Conservation (phyloP, 64 coral and sea anemone genomes). For the Dendronephthya gigantea region DNA sequence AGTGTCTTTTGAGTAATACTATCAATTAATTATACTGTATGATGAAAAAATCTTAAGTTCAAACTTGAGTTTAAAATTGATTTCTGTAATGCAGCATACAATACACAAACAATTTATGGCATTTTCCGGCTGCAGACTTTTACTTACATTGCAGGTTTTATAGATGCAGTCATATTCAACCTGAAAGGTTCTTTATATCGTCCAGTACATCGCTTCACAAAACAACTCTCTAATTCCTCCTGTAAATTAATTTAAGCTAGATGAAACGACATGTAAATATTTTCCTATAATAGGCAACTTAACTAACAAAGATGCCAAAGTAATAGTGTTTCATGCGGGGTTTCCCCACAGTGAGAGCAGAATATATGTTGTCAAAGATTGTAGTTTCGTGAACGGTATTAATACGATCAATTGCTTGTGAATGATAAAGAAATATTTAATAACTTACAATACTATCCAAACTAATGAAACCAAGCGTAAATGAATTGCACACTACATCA, state of each 20-base stretch:
- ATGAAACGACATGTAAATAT: too few species aligned
- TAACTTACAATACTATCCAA: slow-evolving; percentile 56
- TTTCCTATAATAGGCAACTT: too few species aligned
- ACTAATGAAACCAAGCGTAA: slow-evolving; percentile 69
- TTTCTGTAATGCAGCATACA: neutral
- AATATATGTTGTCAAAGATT: too few species aligned
- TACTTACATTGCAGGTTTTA: slow-evolving; percentile 84
- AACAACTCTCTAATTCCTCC: slow-evolving; percentile 38
- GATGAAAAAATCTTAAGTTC: too few species aligned
- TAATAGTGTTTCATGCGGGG: too few species aligned
- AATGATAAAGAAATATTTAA: neutral
- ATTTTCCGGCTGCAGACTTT: neutral
- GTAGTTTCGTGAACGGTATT: too few species aligned
- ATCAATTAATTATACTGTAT: too few species aligned
- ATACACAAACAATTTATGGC: neutral
- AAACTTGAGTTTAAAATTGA: too few species aligned
- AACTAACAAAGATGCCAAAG: too few species aligned
- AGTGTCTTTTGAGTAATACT: too few species aligned
- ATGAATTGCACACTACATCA: slow-evolving; percentile 46
- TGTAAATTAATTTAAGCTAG: slow-evolving; percentile 23
- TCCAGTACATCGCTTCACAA: slow-evolving; percentile 55
- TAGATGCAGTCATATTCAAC: slow-evolving; percentile 64
- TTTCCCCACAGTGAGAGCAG: too few species aligned
- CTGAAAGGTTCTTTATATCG: slow-evolving; percentile 63
- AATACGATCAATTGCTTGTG: neutral